Evolutionary conservation across 2,888 invertebrate genomes (phyloP).

Genomic region (Dichetophora obliterata): DNA sequence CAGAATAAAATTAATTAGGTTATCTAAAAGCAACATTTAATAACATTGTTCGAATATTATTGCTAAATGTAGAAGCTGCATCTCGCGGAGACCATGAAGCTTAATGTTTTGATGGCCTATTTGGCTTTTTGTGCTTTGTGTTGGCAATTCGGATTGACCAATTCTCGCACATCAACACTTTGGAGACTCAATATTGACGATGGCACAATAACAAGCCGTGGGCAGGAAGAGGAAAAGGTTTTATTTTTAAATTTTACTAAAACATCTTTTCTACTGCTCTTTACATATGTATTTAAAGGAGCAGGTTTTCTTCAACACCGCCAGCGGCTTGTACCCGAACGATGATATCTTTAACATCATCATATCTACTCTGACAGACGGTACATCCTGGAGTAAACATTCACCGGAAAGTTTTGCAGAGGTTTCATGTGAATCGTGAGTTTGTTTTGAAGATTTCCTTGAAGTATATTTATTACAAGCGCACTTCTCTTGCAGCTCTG

Average conservation of each 20-base stretch:
- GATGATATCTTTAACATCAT: constrained; percentile 83
- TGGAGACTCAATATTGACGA: constrained; percentile 86
- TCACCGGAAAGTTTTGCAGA: constrained; percentile 56
- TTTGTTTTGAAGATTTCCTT: not conserved
- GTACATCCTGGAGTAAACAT: constrained; percentile 78
- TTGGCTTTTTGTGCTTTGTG: constrained; percentile 55
- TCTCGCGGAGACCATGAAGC: constrained; percentile 40
- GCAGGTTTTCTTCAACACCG: constrained; percentile 44
- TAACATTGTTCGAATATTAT: not conserved
- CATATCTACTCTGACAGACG: constrained; percentile 76
- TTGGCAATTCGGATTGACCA: constrained; percentile 72
- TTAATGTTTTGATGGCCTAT: constrained; percentile 53
- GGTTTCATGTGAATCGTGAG: constrained; percentile 48
- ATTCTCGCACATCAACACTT: constrained; percentile 85
- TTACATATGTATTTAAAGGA: too few relatives aligned
- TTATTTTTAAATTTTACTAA: constrained; percentile 18
- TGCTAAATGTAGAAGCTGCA: not conserved
- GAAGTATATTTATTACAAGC: not conserved
- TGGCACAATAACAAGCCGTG: constrained; percentile 76
- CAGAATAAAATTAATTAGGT: not conserved
- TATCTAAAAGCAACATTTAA: not conserved
- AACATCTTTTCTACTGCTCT: too few relatives aligned
- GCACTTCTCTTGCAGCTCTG: not conserved
- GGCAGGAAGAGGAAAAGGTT: constrained; percentile 48
- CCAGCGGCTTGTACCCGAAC: constrained; percentile 60